phyloP scores from a whole-genome alignment of 2,888 invertebrate genomes.

The Andrena marginata region DNA sequence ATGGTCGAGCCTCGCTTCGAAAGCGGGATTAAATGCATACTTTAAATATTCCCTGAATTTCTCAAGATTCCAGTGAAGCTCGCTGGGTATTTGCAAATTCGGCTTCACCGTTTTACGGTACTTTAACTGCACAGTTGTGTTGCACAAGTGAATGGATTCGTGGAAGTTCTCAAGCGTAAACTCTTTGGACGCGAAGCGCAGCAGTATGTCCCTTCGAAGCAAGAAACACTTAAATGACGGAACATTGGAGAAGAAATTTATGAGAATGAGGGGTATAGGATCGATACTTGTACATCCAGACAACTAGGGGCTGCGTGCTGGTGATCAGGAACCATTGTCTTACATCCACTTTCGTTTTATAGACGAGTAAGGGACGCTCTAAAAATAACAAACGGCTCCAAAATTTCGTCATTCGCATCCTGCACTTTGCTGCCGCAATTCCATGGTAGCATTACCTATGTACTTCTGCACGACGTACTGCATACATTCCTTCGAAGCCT shows the following conservation, averaged over 20 bases:
- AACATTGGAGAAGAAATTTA: neutral
- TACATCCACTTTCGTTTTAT: constrained; percentile 67
- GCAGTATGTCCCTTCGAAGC: constrained; percentile 59
- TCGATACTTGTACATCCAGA: constrained; percentile 70
- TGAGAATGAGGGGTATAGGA: neutral
- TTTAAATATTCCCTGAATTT: constrained; percentile 65
- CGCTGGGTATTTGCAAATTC: constrained; percentile 50
- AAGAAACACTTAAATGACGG: neutral
- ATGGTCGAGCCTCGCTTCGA: neutral
- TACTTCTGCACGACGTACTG: constrained; percentile 69
- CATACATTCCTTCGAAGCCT: constrained; percentile 56
- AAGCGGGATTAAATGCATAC: constrained; percentile 38
- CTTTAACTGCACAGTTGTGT: constrained; percentile 68
- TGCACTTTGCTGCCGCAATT: neutral
- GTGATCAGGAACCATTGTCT: constrained; percentile 70
- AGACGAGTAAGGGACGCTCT: constrained; percentile 66
- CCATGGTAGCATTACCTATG: constrained; percentile 49
- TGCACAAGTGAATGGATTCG: constrained; percentile 69
- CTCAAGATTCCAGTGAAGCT: constrained; percentile 70
- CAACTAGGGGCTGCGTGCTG: constrained; percentile 65
- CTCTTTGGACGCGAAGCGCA: constrained; percentile 67
- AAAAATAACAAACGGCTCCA: constrained; percentile 16
- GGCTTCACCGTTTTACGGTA: constrained; percentile 55
- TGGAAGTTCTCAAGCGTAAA: constrained; percentile 66
- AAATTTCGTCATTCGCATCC: neutral